phyloP scores from a whole-genome alignment of 1,140 invertebrate genomes.

The Spodoptera frugiperda region DNA sequence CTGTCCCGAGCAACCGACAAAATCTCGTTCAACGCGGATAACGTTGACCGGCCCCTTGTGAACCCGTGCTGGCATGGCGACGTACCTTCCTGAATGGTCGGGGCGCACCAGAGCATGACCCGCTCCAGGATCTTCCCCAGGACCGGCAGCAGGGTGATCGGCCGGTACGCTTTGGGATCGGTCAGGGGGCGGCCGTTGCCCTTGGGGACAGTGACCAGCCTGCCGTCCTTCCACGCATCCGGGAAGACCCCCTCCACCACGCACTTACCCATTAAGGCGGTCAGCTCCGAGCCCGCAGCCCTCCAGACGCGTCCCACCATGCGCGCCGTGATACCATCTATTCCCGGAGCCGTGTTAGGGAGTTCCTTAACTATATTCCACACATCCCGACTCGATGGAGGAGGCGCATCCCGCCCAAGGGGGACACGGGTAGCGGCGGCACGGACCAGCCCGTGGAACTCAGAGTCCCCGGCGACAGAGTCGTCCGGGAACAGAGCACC shows the following conservation, averaged over 20 bases:
- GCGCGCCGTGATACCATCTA: slow-evolving; percentile 56
- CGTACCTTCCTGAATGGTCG: slow-evolving; percentile 30
- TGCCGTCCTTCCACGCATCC: slow-evolving; percentile 71
- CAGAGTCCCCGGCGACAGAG: slow-evolving; percentile 22
- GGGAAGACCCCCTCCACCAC: slow-evolving; percentile 65
- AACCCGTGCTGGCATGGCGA: slow-evolving; percentile 70
- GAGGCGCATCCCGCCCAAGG: slow-evolving; percentile 11
- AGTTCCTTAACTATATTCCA: slow-evolving; percentile 41
- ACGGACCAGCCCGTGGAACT: slow-evolving; percentile 45
- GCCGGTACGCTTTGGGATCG: slow-evolving; percentile 70
- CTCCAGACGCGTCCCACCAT: slow-evolving; percentile 55
- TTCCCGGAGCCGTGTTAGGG: slow-evolving; percentile 65
- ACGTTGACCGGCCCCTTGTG: slow-evolving; percentile 66
- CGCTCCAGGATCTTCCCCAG: slow-evolving; percentile 77
- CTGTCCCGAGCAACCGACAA: slow-evolving; percentile 7
- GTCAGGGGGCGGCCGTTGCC: slow-evolving; percentile 51
- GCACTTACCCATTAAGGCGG: slow-evolving; percentile 55
- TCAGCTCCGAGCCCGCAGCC: slow-evolving; percentile 33
- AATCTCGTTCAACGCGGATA: slow-evolving; percentile 64
- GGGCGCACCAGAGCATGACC: slow-evolving; percentile 59
- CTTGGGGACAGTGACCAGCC: slow-evolving; percentile 66
- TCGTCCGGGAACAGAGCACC: slow-evolving; percentile 2
- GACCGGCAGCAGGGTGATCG: slow-evolving; percentile 75
- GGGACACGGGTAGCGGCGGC: slow-evolving; percentile 35
- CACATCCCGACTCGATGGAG: slow-evolving; percentile 6